Conservation (phyloP, 2,113 vertebrate species). For the Pteruthius melanotis region DNA sequence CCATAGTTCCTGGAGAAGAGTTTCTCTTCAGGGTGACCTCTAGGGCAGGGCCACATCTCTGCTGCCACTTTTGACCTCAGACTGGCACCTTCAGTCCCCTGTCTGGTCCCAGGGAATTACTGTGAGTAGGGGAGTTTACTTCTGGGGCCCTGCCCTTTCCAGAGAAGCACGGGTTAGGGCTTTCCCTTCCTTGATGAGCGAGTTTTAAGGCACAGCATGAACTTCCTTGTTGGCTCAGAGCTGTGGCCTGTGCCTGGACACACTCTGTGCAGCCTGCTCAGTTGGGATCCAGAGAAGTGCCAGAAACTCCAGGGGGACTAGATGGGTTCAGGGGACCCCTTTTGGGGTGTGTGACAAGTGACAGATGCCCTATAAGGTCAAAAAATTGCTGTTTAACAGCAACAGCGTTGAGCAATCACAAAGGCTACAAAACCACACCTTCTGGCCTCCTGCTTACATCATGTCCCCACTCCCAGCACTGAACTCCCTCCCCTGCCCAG, state of each 20-base stretch:
- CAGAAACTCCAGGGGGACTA: background rate
- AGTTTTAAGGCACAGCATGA: background rate
- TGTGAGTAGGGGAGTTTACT: background rate
- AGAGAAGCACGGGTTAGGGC: background rate
- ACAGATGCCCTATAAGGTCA: background rate
- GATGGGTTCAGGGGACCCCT: background rate
- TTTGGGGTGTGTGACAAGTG: background rate
- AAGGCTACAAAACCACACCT: background rate
- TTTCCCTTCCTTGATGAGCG: background rate
- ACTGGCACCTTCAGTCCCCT: background rate
- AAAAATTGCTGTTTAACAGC: background rate
- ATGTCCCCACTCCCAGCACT: background rate
- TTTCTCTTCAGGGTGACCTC: background rate
- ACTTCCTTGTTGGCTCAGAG: background rate
- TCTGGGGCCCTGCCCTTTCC: background rate
- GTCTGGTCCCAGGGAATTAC: background rate
- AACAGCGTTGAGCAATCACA: accelerated
- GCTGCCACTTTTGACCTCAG: background rate
- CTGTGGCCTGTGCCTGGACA: background rate
- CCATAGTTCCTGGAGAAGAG: background rate
- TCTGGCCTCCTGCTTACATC: background rate
- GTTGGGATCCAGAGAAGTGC: background rate
- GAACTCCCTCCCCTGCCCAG: background rate
- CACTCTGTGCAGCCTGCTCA: background rate
- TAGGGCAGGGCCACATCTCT: background rate